Conservation (phyloP, 2,113 vertebrate species). For the Terrapene triunguis region DNA sequence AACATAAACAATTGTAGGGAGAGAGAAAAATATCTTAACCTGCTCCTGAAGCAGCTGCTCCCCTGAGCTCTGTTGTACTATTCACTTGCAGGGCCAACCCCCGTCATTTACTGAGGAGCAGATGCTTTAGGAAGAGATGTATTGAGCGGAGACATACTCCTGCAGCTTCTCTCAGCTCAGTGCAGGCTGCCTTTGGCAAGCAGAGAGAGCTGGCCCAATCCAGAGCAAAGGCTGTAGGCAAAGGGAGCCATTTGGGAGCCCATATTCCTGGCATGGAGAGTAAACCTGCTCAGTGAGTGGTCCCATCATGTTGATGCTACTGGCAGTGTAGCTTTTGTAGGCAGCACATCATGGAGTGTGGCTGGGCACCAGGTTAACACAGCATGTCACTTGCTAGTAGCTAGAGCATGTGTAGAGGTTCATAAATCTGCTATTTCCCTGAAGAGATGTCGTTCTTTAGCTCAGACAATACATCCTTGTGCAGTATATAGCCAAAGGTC, state of each 20-base stretch:
- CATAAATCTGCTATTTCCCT: not conserved
- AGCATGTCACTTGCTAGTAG: not conserved
- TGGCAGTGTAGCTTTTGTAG: not conserved
- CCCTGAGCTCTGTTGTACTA: not conserved
- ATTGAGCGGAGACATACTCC: not conserved
- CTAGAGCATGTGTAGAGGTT: accelerated
- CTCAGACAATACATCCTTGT: not conserved
- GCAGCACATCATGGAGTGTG: not conserved
- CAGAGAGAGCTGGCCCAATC: not conserved
- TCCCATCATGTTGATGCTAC: not conserved
- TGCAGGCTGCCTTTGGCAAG: not conserved
- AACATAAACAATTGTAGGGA: not conserved
- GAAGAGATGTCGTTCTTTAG: not conserved
- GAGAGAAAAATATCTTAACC: not conserved
- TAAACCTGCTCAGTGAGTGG: not conserved
- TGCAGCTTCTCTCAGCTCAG: accelerated
- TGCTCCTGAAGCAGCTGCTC: not conserved
- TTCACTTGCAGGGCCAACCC: not conserved
- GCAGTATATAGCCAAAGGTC: not conserved
- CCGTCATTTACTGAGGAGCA: conserved; percentile 3
- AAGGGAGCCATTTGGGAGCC: not conserved
- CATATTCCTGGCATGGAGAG: accelerated
- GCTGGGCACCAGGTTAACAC: not conserved
- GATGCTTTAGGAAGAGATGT: accelerated
- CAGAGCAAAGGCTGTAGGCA: not conserved